Conservation (phyloP, 2,113 vertebrate genomes). For the Heterochromis multidens region DNA sequence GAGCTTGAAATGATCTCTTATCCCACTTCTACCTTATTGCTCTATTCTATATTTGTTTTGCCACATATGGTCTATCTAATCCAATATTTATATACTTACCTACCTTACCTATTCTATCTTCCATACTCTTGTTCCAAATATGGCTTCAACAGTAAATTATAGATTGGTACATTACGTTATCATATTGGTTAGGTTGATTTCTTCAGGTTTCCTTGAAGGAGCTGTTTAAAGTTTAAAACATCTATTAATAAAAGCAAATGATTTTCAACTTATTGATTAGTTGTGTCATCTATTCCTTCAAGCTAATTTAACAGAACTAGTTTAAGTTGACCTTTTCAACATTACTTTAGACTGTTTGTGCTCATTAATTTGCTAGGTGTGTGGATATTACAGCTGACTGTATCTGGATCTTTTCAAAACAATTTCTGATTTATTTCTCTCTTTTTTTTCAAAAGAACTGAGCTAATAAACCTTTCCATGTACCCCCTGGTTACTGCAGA, state of each 20-base stretch:
- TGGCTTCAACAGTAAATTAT: neutral
- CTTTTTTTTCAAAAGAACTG: neutral
- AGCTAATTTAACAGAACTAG: neutral
- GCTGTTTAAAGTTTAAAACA: neutral
- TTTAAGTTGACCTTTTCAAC: neutral
- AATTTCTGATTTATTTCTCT: neutral
- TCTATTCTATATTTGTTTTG: neutral
- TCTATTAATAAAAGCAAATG: neutral
- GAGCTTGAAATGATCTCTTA: constrained; percentile 32
- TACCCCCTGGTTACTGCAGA: neutral
- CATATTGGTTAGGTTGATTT: neutral
- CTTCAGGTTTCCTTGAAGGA: neutral
- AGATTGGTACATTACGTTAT: neutral
- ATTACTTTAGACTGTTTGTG: too few relatives aligned
- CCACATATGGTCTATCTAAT: neutral
- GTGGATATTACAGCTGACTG: neutral
- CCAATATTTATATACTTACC: neutral
- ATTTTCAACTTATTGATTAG: neutral
- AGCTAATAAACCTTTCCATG: neutral
- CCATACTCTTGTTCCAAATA: neutral
- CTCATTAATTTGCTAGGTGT: too few relatives aligned
- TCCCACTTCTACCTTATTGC: constrained; percentile 9
- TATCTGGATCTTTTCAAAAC: neutral
- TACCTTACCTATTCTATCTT: neutral
- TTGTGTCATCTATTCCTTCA: neutral